These are phyloP conservation scores for Sebastes cheni DNA, from an alignment of 2,797 vertebrate genomes.

Conservation along the genomic window DNA sequence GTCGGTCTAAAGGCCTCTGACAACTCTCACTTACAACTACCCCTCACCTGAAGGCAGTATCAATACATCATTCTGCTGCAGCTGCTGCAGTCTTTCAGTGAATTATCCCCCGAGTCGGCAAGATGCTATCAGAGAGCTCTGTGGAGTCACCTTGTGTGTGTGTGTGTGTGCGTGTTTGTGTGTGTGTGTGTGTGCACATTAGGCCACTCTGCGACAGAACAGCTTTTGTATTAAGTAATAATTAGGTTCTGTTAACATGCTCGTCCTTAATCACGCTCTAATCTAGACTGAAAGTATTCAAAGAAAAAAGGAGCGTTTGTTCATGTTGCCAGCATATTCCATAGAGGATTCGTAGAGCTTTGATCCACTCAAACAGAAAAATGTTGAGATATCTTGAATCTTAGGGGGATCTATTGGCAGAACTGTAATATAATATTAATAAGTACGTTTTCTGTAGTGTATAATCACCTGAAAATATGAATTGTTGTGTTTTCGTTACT, in stretches of 20 bases:
- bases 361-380: not conserved
- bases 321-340: not conserved
- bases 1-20: conserved; percentile 6
- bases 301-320: not conserved
- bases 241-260: conserved; percentile 16
- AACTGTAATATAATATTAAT: no score
- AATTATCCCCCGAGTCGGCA: conserved; percentile 33
- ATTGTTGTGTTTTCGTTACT: no score
- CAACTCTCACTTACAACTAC: not conserved
- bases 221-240: conserved; percentile 29
- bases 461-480: no score
- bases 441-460: no score
- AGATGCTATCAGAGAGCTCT: conserved; percentile 49
- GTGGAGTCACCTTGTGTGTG: conserved; percentile 53
- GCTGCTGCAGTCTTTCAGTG: conserved; percentile 36
- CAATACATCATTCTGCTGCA: conserved; percentile 46
- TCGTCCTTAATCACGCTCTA: conserved; percentile 8
- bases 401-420: no score
- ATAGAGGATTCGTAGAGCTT: not conserved
- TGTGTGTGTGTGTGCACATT: not conserved
- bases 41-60: conserved; percentile 23
- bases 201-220: not conserved
- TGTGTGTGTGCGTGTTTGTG: not conserved
- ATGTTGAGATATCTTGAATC: no score
- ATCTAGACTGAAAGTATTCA: not conserved